These are phyloP conservation scores for Tringa solitaria DNA, from an alignment of 2,113 vertebrate genomes.

Conservation along the genomic window DNA sequence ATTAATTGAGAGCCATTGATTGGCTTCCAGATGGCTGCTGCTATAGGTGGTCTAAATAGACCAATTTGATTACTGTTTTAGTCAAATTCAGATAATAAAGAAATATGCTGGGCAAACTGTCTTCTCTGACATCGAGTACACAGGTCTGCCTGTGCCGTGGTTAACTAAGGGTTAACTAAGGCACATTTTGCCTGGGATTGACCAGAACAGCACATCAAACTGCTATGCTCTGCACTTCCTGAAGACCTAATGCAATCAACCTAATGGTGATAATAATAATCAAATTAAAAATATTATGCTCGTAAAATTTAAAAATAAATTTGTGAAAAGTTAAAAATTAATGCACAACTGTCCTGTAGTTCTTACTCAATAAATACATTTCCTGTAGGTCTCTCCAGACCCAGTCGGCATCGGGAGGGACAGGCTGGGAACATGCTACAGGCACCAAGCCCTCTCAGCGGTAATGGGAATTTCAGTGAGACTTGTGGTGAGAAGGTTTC, in stretches of 20 bases:
- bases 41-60: background rate
- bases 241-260: background rate
- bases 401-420: background rate
- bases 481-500: background rate
- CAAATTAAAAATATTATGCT: background rate
- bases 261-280: background rate
- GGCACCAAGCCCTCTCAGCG: rapidly evolving
- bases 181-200: background rate
- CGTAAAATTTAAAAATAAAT: background rate
- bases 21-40: background rate
- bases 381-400: background rate
- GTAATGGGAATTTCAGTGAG: background rate
- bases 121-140: background rate
- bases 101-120: background rate
- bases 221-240: rapidly evolving
- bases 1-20: background rate
- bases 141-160: background rate
- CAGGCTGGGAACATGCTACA: background rate
- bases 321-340: background rate
- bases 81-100: background rate
- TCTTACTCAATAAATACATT: background rate
- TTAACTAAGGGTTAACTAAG: background rate
- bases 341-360: background rate
- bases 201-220: background rate
- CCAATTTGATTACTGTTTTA: background rate